phyloP scores from a whole-genome alignment of 2,888 invertebrate species.

The Phasia obesa region DNA sequence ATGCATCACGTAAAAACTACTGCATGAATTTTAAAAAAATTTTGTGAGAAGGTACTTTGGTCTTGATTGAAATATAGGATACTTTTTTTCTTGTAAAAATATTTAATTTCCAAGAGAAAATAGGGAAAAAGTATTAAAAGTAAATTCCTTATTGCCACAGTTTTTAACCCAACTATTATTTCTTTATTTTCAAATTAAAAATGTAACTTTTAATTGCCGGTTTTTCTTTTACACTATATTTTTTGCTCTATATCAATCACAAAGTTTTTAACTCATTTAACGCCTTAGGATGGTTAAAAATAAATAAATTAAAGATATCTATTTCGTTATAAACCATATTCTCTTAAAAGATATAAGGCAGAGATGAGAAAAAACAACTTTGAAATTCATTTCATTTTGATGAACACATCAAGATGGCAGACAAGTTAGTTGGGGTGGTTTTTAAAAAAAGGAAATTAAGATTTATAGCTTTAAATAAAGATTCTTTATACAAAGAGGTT shows the following conservation, averaged over 20 bases:
- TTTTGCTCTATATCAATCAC: conserved; percentile 11
- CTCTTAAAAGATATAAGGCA: not conserved
- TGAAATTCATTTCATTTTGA: conserved; percentile 43
- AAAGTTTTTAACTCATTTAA: conserved; percentile 67
- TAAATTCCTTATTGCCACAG: too few relatives aligned
- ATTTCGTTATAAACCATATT: not conserved
- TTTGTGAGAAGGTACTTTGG: too few relatives aligned
- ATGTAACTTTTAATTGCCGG: not conserved
- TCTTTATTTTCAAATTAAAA: too few relatives aligned
- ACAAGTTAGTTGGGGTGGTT: conserved; percentile 18
- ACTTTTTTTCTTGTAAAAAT: too few relatives aligned
- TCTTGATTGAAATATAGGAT: too few relatives aligned
- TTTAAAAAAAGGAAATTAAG: conserved; percentile 53
- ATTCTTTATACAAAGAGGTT: conserved; percentile 34
- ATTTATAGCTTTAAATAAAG: conserved; percentile 64
- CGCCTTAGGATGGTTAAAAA: conserved; percentile 48
- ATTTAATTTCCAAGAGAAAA: too few relatives aligned
- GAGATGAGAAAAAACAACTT: conserved; percentile 7
- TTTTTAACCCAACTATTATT: too few relatives aligned
- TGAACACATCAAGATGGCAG: conserved; percentile 16
- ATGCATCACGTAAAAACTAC: too few relatives aligned
- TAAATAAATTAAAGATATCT: not conserved
- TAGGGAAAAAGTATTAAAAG: too few relatives aligned
- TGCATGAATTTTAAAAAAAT: too few relatives aligned
- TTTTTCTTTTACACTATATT: not conserved